These are phyloP conservation scores for Phylloscopus trochilus DNA, from an alignment of 2,113 vertebrate species.

Conservation along the genomic window DNA sequence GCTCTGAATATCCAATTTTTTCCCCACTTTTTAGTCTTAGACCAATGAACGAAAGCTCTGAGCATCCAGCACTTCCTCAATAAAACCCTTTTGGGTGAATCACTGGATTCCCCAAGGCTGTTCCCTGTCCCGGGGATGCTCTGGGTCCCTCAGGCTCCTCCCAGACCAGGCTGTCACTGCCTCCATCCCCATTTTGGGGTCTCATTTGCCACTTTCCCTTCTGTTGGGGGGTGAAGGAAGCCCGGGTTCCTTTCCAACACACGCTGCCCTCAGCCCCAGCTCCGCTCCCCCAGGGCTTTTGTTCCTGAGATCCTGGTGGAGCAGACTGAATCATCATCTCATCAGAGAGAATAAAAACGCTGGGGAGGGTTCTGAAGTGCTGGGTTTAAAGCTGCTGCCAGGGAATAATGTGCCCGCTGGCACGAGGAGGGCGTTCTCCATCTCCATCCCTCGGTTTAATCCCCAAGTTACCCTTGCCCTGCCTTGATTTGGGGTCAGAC, in stretches of 20 bases:
- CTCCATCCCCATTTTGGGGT: background rate
- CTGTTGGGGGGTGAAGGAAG: background rate
- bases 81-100: background rate
- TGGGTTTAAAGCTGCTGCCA: background rate
- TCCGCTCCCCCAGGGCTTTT: background rate
- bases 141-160: background rate
- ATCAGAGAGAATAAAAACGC: conserved; percentile 1
- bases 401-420: background rate
- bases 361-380: background rate
- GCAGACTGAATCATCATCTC: background rate
- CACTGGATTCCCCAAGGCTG: background rate
- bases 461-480: background rate
- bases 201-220: background rate
- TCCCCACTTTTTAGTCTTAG: background rate
- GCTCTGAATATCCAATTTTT: background rate
- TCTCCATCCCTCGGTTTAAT: background rate
- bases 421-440: background rate
- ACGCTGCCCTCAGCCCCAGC: background rate
- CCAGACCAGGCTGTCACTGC: background rate
- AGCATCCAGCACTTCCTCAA: background rate
- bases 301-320: background rate
- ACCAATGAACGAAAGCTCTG: background rate
- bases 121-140: background rate
- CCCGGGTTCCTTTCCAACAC: background rate
- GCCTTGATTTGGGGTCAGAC: background rate